Conservation (phyloP, 2,888 invertebrate genomes). For the Galerucella calmariensis region DNA sequence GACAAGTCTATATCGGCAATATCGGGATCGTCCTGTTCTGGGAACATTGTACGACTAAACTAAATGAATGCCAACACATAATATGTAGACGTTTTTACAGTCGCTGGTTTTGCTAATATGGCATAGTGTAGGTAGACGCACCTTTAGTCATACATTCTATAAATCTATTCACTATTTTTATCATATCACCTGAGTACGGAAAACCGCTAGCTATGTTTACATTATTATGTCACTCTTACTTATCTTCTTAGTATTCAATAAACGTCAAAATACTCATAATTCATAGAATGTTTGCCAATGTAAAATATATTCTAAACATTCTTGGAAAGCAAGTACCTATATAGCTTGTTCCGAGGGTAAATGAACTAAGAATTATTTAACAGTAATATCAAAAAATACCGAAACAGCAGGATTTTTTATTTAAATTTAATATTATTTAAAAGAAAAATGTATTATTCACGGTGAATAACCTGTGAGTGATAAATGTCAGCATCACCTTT, state of each 20-base stretch:
- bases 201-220: not conserved
- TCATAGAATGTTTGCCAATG: not conserved
- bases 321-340: not conserved
- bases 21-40: no score
- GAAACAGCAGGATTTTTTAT: no score
- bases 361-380: not conserved
- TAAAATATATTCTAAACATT: not conserved
- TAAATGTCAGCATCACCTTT: no score
- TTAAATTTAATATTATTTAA: no score
- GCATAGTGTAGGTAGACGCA: not conserved
- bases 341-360: not conserved
- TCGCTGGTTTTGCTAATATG: not conserved
- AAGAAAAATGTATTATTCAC: no score
- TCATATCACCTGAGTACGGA: not conserved
- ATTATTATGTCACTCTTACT: not conserved
- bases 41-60: no score
- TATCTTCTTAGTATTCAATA: conserved; percentile 4
- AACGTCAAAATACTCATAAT: not conserved
- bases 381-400: no score
- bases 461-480: no score
- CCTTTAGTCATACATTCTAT: not conserved
- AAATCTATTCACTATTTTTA: not conserved
- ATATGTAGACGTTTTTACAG: no score
- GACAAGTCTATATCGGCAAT: no score
- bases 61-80: no score